phyloP scores from a whole-genome alignment of 2,888 invertebrate genomes.

The Ecdyonurus torrentis region DNA sequence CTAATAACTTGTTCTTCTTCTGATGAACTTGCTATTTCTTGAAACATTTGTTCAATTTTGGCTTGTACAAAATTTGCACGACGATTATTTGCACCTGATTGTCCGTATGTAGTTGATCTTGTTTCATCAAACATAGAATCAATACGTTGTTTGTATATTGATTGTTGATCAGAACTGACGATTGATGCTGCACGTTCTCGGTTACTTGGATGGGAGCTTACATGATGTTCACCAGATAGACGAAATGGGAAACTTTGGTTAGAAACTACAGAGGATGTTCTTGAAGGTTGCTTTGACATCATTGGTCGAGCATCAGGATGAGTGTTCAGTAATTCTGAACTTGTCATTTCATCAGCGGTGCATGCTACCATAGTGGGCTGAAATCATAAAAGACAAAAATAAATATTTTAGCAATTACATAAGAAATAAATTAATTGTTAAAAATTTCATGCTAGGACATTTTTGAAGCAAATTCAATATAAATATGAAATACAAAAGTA shows the following conservation, averaged over 20 bases:
- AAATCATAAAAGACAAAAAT: no score
- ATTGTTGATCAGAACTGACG: conserved; percentile 23
- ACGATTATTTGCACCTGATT: not conserved
- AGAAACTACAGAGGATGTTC: not conserved
- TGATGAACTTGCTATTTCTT: conserved; percentile 38
- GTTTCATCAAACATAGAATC: conserved; percentile 70
- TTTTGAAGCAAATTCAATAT: no score
- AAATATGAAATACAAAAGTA: no score
- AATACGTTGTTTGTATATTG: conserved; percentile 66
- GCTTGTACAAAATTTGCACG: conserved; percentile 61
- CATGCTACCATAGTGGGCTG: not conserved
- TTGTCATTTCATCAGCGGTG: not conserved
- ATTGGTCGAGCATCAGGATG: no score
- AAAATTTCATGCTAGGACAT: no score
- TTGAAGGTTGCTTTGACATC: no score
- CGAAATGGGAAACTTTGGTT: not conserved
- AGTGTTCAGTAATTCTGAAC: not conserved
- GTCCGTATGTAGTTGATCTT: conserved; percentile 33
- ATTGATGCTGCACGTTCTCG: conserved; percentile 6
- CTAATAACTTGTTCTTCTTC: conserved; percentile 9
- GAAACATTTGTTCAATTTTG: conserved; percentile 72
- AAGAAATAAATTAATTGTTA: no score
- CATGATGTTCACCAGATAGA: not conserved
- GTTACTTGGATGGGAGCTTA: not conserved
- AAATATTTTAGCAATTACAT: no score